Percentiles rank a stretch among this genome's conserved stretches.
Evolutionary conservation across 2,113 vertebrate genomes (phyloP).

Genomic region (Gambusia holbrooki): DNA sequence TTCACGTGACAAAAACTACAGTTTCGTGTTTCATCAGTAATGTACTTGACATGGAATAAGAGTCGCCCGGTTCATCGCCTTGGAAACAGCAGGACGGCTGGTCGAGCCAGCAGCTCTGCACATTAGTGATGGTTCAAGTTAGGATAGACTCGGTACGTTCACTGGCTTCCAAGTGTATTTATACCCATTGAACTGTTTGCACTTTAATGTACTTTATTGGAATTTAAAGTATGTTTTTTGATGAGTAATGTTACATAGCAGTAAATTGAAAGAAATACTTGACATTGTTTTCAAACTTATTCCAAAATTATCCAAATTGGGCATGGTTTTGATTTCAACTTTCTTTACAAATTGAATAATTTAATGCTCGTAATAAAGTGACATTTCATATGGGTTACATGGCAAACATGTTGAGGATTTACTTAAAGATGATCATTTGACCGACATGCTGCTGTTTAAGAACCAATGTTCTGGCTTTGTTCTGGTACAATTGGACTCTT

Average conservation of each 20-base stretch:
- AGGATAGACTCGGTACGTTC: slow-evolving; percentile 62
- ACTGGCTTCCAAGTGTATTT: neutral
- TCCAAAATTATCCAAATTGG: neutral
- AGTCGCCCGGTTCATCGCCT: slow-evolving; percentile 64
- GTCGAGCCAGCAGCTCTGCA: slow-evolving; percentile 43
- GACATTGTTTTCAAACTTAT: neutral
- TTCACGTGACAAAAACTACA: neutral
- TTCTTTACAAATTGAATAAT: no score
- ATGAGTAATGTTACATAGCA: no score
- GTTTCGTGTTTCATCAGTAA: slow-evolving; percentile 7
- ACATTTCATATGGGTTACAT: neutral
- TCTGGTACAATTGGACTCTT: no score
- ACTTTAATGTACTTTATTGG: neutral
- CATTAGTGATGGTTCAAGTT: slow-evolving; percentile 68
- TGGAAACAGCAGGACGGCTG: slow-evolving; percentile 68
- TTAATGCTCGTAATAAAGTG: no score
- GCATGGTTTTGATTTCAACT: neutral
- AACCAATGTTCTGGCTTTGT: no score
- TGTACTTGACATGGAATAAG: slow-evolving; percentile 62
- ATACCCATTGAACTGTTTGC: neutral
- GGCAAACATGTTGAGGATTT: neutral
- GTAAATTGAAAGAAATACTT: no score
- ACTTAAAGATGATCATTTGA: no score
- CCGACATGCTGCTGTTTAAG: no score
- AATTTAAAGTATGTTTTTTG: neutral